Evolutionary conservation across 2,888 invertebrate species (phyloP), one percentile per base, ranked within the genome.

Genomic region (Pheosia tremula): DNA sequence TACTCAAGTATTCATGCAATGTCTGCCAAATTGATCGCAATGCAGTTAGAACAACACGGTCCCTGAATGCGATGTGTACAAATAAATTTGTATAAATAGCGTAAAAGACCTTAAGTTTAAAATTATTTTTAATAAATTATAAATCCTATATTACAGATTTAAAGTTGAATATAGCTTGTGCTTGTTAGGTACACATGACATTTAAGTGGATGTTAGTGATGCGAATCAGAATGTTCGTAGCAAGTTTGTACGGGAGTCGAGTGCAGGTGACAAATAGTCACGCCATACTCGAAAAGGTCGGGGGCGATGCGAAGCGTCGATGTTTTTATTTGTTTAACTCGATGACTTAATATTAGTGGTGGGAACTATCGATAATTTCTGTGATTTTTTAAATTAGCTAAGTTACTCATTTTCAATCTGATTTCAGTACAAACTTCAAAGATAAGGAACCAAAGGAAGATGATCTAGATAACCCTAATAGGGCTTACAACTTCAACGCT

Each of bases 261-360:
- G 86, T 87, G 83, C 85, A 85, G 86, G 93, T 93, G 93, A 93
- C 93, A 93, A 93, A 93, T 93, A 93, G 93, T 91, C 91, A 90
- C 88, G 89, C 86, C 83, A 88, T 86, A 78, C 85, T 82, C 85
- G 85, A 88, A 77, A 87, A 91, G 89, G 89, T 87, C 85, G 87
- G 87, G 80, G 86, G 85, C 83, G 86, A 83, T 71, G 82, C 82
- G 84, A 86, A 82, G 85, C 87, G 86, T 91, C 90, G 91, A 91
- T 91, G 86, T 88, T 92, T 90, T 90, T 89, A 88, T 91, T 91
- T 86, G 83, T 80, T 80, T 69, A 82, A 82, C 79, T 84, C 90
- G 87, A 93, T 89, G 89, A 86, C 91, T 92, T 91, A 89, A 92
- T 92, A 85, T 81, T 86, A 92, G 92, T 85, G 92, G 61, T 77